Evolutionary conservation across 2,797 vertebrate genomes (phyloP).

Genomic region (Cynopterus sphinx): DNA sequence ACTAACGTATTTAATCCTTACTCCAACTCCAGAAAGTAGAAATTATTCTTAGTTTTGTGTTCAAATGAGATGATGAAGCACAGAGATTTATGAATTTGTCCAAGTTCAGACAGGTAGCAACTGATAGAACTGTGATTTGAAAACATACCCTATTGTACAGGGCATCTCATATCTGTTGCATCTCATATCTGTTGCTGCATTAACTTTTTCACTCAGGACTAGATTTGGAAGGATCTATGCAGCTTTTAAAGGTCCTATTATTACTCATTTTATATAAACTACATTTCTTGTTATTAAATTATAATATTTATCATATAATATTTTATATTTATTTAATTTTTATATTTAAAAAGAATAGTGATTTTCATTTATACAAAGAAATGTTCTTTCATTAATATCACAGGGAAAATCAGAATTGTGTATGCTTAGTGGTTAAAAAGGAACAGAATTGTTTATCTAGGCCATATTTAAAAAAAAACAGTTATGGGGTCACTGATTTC

Average conservation of each 20-base stretch:
- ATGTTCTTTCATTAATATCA: neutral
- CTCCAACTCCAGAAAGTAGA: neutral
- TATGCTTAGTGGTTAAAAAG: neutral
- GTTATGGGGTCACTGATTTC: neutral
- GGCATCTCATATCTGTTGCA: neutral
- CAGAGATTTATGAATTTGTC: neutral
- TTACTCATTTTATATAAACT: neutral
- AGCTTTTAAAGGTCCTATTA: neutral
- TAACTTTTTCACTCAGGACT: neutral
- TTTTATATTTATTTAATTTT: slow-evolving; percentile 21
- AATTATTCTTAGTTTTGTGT: neutral
- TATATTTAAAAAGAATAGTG: neutral
- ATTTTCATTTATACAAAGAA: neutral
- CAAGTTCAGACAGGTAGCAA: neutral
- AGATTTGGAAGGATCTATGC: neutral
- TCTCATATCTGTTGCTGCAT: accelerated
- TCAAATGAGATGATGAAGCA: neutral
- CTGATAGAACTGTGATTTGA: neutral
- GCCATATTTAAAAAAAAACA: neutral
- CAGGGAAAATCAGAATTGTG: neutral
- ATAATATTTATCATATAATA: neutral
- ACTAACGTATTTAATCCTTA: neutral
- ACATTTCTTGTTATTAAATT: neutral
- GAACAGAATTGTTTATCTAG: neutral
- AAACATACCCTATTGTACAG: neutral